These are phyloP conservation scores for Chiloscyllium punctatum DNA, from an alignment of 2,797 vertebrate genomes.

Conservation along the genomic window DNA sequence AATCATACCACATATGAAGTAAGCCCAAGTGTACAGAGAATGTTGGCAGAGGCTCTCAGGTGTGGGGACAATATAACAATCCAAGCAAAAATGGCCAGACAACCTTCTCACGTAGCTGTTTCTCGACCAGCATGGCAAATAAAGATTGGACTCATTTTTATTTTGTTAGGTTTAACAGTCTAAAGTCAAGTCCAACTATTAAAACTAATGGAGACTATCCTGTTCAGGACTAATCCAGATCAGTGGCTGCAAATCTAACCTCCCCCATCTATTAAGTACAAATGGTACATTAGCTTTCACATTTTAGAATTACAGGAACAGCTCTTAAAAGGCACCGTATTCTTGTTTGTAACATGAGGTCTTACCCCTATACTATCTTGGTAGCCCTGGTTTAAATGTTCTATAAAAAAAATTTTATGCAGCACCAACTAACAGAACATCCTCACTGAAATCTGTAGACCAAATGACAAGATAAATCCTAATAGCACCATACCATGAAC, in stretches of 20 bases:
- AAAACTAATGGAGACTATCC: background rate
- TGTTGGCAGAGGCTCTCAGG: too few relatives aligned
- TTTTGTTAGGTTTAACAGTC: background rate
- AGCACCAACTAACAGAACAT: background rate
- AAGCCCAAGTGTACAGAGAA: background rate
- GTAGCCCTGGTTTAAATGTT: background rate
- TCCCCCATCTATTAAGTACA: background rate
- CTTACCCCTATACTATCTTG: background rate
- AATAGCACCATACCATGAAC: background rate
- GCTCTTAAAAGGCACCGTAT: background rate
- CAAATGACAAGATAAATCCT: background rate
- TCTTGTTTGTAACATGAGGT: background rate
- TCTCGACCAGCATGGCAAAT: too few relatives aligned
- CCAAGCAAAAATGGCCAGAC: too few relatives aligned
- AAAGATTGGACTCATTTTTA: too few relatives aligned
- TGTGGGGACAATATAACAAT: too few relatives aligned
- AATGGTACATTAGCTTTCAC: conserved; percentile 32
- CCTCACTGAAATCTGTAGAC: background rate
- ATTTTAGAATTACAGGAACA: background rate
- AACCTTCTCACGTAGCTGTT: too few relatives aligned
- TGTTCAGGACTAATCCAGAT: background rate
- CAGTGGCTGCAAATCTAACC: background rate
- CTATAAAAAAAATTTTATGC: background rate
- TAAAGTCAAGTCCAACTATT: conserved; percentile 28
- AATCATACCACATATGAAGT: background rate